Evolutionary conservation across 23 tunicate genomes (phyloP).

Genomic region (Trididemnum nubilum): DNA sequence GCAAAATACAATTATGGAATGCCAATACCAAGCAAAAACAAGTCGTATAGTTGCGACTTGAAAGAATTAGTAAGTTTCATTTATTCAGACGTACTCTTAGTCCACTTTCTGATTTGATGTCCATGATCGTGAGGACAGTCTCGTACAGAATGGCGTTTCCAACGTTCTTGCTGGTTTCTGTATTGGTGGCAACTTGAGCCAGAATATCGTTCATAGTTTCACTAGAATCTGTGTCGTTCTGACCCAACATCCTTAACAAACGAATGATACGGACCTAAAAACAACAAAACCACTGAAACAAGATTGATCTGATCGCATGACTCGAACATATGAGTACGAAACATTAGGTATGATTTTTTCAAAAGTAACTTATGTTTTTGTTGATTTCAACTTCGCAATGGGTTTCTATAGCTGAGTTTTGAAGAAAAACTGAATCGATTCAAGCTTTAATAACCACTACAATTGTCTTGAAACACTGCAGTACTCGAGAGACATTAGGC

Average conservation of each 20-base stretch:
- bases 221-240: conserved; percentile 86
- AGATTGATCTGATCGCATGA: neutral
- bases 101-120: conserved; percentile 98
- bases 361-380: neutral
- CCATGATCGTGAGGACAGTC: conserved; percentile 98
- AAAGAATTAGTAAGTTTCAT: no score
- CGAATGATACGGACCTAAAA: conserved; percentile 83
- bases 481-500: no score
- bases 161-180: conserved; percentile 96
- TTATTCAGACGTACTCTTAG: conserved; percentile 58
- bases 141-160: conserved; percentile 99
- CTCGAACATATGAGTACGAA: neutral
- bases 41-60: no score
- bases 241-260: conserved; percentile 85
- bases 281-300: neutral
- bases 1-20: no score
- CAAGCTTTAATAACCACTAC: no score
- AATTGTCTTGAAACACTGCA: no score
- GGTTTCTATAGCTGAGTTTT: no score
- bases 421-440: no score
- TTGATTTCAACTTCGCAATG: no score
- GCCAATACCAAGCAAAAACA: no score
- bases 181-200: conserved; percentile 99
- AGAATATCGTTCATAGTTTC: conserved; percentile 97
- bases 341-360: neutral